These are phyloP conservation scores for Zeugodacus cucurbitae DNA, from an alignment of 1,140 invertebrate genomes.

Conservation along the genomic window DNA sequence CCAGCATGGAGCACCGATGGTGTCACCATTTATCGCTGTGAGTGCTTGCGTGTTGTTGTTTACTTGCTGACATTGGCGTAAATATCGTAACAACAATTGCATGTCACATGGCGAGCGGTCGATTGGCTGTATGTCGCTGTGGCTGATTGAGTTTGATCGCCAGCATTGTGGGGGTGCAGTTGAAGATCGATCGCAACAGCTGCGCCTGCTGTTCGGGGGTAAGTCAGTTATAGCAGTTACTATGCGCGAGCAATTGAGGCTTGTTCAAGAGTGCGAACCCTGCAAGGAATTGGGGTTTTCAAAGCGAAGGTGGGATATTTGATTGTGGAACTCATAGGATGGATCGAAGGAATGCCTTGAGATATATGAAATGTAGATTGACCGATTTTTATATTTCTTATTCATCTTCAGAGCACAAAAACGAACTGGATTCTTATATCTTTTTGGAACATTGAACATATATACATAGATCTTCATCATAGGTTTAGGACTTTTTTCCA, in stretches of 20 bases:
- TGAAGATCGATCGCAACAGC: not conserved
- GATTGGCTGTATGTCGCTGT: not conserved
- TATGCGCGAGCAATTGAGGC: not conserved
- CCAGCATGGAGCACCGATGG: not conserved
- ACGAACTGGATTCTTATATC: too few species aligned
- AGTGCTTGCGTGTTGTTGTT: not conserved
- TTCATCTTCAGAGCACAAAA: too few species aligned
- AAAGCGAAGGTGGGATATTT: too few species aligned
- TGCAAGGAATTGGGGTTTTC: not conserved
- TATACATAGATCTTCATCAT: too few species aligned
- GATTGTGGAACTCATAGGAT: too few species aligned
- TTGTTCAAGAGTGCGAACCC: not conserved
- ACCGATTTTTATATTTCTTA: too few species aligned
- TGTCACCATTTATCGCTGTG: not conserved
- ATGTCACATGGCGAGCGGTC: constrained; percentile 3
- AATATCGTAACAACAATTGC: not conserved
- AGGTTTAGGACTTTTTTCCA: too few species aligned
- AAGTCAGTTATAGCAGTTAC: not conserved
- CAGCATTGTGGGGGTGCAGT: not conserved
- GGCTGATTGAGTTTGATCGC: not conserved
- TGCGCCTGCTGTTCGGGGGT: not conserved
- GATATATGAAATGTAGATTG: too few species aligned
- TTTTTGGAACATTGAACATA: too few species aligned
- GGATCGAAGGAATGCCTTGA: too few species aligned
- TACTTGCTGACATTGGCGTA: not conserved